Base-by-base conservation (phyloP, 2,797 vertebrate species). In the Hephaestus fuliginosus region DNA sequence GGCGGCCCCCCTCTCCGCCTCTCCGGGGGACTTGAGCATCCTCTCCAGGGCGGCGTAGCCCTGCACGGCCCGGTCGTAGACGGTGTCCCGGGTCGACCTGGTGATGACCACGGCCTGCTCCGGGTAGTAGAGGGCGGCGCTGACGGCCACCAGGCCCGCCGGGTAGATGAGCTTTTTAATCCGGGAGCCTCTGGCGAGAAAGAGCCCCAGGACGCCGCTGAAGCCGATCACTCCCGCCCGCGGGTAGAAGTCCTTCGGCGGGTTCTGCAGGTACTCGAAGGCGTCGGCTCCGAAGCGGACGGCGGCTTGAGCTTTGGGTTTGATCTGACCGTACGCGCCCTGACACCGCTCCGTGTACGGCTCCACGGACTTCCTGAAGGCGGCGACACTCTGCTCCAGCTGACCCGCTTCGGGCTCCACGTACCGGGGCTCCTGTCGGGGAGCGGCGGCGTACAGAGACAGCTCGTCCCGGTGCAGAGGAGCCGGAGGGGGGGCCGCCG, bases 241-340 rank as follows among this genome's bases (percentile, higher is more conserved):
- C 64, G 98, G 97, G 76, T 97, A 98, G 95, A 99, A 98, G 78
- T 97, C 97, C 79, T 96, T 92, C 39, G 98, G 97, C 0, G 97
- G 97, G 84, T 96, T 92, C 87, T 95, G 95, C 55, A 99, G 86
- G 91, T 96, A 97, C 18, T 73, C 91, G 90, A 90, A 97, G 49
- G 94, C 85, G 70, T 96, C 97, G 78, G 74, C 93, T 44, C 97
- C 96, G 44, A 90, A 87, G 69, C 95, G 95, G 84, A 96, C 74
- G 49, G 95, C 90, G 52, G 86, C 92, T 73, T 97, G 96, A 83
- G 98, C 87, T 86, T 84, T 96, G 80, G 98, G 97, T 82, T 95
- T 91, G 76, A 96, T 75, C 76, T 91, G 91, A 63, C 74, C 85
- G 60, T 95, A 97, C 17, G 90, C 88, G 78, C 88, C 95, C 95